A percentile compares a stretch with the other conserved stretches of the same genome.
These are phyloP conservation scores for Gouania willdenowi DNA, from an alignment of 2,797 vertebrate species.

Conservation along the genomic window DNA sequence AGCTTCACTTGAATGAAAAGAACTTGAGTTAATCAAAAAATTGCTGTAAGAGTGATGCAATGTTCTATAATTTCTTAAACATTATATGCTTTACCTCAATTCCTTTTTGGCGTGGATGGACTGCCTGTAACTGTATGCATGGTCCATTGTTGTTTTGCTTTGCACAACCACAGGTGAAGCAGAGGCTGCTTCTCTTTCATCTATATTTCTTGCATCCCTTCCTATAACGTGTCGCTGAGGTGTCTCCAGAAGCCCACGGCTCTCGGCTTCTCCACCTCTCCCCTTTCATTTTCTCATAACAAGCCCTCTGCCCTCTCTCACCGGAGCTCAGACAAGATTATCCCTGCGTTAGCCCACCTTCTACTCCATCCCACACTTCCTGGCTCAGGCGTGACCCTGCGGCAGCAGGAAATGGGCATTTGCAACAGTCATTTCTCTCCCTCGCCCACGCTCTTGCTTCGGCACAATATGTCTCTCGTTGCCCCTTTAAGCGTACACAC, in stretches of 20 bases:
- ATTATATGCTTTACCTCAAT: no score
- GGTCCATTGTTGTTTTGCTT: background rate
- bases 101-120: no score
- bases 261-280: constrained; percentile 64
- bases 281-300: constrained; percentile 74
- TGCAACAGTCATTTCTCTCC: constrained; percentile 53
- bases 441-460: constrained; percentile 13
- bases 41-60: no score
- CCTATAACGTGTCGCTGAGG: constrained; percentile 49
- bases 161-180: background rate
- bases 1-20: no score
- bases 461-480: constrained; percentile 8
- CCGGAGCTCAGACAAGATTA: constrained; percentile 68
- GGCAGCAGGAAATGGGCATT: constrained; percentile 60
- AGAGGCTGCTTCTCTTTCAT: constrained; percentile 3
- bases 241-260: constrained; percentile 60
- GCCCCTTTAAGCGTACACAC: constrained; percentile 31
- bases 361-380: constrained; percentile 54
- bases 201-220: constrained; percentile 15
- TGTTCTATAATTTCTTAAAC: no score
- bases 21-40: no score
- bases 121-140: no score
- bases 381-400: constrained; percentile 52
- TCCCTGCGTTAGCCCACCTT: constrained; percentile 61
- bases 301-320: constrained; percentile 60